Evolutionary conservation across 1,140 invertebrate genomes (phyloP), one percentile per base, ranked within the genome.

Genomic region (Grapholita molesta): DNA sequence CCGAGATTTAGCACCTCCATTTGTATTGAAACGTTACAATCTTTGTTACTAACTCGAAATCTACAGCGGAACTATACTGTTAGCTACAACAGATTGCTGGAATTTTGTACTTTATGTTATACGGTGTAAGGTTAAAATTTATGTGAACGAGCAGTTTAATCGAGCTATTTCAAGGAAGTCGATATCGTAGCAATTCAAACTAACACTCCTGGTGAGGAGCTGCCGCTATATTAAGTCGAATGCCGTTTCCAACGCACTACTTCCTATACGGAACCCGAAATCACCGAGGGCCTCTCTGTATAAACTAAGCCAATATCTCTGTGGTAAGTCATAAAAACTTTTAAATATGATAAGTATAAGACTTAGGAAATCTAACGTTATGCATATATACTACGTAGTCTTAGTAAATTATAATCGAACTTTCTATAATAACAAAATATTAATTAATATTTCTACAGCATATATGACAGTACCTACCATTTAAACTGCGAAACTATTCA

Each of bases 1-100:
- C 72, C 74, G 82, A 82, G 77, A 83, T 83, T 79, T 78, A 80
- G 75, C 78, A 76, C 75, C 77, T 82, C 77, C 77, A 82, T 77
- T 85, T 83, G 79, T 83, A 80, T 82, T 71, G 76, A 77, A 82
- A 81, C 73, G 78, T 75, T 77, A 76, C 75, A 82, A 74, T 75
- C 83, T 82, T 83, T 82, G 77, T 82, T 85, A 78, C 77, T 71
- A 76, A 79, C 73, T 78, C 67, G 69, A 71, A 75, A 77, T 72
- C 74, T 80, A 75, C 69, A 73, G 67, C 70, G 28, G 25, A 61
- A 32, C 55, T 28, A 61, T 61, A 28, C 55, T 15, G 24, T 61
- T 25, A 30, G 25, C 8, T 30, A 30, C 25, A 21, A 61, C 32
- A 4, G 24, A 28, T 61, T 61, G 24, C 24, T 25, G 8, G 55